phyloP scores from a whole-genome alignment of 2,113 vertebrate species.

The Larimichthys polyactis region DNA sequence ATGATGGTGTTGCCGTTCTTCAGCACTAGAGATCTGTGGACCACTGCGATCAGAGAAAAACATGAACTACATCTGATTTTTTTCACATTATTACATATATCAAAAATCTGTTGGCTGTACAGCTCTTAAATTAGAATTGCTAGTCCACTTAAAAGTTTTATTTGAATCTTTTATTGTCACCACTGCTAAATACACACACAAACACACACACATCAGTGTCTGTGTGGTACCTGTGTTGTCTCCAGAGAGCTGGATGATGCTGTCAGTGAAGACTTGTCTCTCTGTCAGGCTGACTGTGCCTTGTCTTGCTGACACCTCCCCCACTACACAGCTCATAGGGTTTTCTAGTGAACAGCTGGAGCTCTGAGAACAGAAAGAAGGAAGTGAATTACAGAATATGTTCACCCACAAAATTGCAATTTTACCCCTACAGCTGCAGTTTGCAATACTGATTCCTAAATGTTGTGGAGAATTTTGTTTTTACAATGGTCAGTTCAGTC shows the following conservation, averaged over 20 bases:
- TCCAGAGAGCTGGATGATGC: slow-evolving; percentile 74
- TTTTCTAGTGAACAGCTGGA: slow-evolving; percentile 74
- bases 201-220: too few relatives aligned
- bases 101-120: neutral
- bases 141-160: neutral
- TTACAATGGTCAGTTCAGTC: too few relatives aligned
- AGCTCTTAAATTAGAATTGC: neutral
- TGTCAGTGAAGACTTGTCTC: slow-evolving; percentile 75
- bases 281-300: slow-evolving; percentile 67
- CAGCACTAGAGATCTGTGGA: slow-evolving; percentile 79
- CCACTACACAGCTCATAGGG: slow-evolving; percentile 79
- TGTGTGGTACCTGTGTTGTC: slow-evolving; percentile 80
- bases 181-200: neutral
- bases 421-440: neutral
- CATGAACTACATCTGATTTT: neutral
- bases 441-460: neutral
- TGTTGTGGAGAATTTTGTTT: too few relatives aligned
- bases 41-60: slow-evolving; percentile 65
- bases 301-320: slow-evolving; percentile 80
- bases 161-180: neutral
- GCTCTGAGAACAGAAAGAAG: slow-evolving; percentile 57
- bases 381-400: neutral
- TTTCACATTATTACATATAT: neutral
- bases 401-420: neutral
- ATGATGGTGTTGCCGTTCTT: slow-evolving; percentile 48